Base-by-base conservation (phyloP, 2,113 vertebrate species). In the Halcyon senegalensis region DNA sequence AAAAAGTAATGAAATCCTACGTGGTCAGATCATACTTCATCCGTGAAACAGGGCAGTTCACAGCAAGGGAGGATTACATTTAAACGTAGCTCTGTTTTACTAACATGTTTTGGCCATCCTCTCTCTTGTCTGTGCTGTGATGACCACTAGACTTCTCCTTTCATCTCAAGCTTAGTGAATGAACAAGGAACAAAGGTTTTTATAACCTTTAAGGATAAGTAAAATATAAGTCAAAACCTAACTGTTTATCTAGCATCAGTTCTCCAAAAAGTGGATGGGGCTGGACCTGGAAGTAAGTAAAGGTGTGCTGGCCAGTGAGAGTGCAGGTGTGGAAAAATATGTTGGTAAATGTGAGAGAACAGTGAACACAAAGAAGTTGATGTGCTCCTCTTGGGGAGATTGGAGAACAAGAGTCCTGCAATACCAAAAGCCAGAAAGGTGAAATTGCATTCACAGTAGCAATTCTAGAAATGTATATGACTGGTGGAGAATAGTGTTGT, bases 21-120 rank as follows among this genome's bases (percentile, higher is more conserved):
- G 0, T 84, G 27, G 24, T 27, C 33, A 76, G 92, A 70, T 67
- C 88, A 88, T 95, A 72, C 88, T 82, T 95, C 92, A 94, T 94
- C 85, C 1, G 1, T 92, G 83, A 94, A 93, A 93, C 78, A 85
- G 90, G 84, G 80, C 93, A 91, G 59, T 84, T 93, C 79, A 83
- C 82, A 84, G 82, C 72, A 86, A 92, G 60, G 74, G 31, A 62
- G 50, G 59, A 74, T 90, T 88, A 66, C 24, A 62, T 83, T 90
- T 91, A 89, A 96, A 85, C 69, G 67, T 50, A 87, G 21, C 33
- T 82, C 48, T 89, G 13, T 16, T 44, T 69, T 31, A 19, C 15
- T 55, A 66, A 76, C 0, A 0, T 1, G 70, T 78, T 92, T 85
- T 66, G 35, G 33, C 41, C 18, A 15, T 31, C 28, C 75, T 73